These are phyloP conservation scores for Platysternon megacephalum DNA, from an alignment of 2,113 vertebrate species.

Conservation along the genomic window DNA sequence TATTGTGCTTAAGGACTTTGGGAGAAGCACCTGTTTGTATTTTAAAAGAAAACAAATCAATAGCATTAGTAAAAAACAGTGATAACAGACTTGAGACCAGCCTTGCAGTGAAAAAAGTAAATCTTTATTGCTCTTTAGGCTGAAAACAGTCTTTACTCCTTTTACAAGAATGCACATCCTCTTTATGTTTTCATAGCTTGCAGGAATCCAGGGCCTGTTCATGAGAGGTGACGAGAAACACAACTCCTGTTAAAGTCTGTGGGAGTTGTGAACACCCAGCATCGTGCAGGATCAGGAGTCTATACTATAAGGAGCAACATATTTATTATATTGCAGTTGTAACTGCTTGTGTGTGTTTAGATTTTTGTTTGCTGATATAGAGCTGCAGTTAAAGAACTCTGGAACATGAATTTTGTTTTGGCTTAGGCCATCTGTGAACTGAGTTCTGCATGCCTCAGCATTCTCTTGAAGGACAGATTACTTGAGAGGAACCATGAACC, in stretches of 20 bases:
- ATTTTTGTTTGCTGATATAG: accelerated
- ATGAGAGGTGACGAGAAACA: not conserved
- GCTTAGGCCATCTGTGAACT: not conserved
- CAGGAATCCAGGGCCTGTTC: not conserved
- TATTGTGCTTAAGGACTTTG: not conserved
- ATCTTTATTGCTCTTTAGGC: slow-evolving; percentile 6
- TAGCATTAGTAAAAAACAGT: slow-evolving; percentile 16
- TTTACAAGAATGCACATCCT: not conserved
- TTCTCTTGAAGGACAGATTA: not conserved
- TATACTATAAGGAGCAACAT: accelerated
- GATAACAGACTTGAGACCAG: not conserved
- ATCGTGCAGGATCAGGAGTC: accelerated
- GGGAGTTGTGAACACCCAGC: not conserved
- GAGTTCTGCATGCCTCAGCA: not conserved
- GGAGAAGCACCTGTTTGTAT: not conserved
- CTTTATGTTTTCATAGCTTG: not conserved
- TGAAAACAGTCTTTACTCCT: slow-evolving; percentile 13
- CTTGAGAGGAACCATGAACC: not conserved
- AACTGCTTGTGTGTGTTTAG: accelerated
- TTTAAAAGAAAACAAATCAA: not conserved
- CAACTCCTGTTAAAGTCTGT: not conserved
- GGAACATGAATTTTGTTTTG: not conserved
- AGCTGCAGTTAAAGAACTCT: accelerated
- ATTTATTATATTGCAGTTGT: not conserved
- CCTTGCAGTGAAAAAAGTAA: not conserved